Conservation (phyloP, 2,797 vertebrate species). For the Sebastes steindachneri region DNA sequence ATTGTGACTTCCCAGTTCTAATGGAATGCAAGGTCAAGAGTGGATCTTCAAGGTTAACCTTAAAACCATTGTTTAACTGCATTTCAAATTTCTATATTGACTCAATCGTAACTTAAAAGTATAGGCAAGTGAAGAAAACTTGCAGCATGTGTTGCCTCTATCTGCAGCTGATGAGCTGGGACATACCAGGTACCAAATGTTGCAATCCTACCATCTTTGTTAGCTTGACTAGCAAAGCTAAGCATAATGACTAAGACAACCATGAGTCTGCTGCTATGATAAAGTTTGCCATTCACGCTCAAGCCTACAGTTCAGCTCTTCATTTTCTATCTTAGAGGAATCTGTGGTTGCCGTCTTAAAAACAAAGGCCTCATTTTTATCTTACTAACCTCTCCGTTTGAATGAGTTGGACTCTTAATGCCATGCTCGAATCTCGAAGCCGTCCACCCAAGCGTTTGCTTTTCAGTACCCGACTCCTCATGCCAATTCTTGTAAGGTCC, state of each 20-base stretch:
- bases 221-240: conserved; percentile 53
- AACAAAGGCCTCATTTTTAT: conserved; percentile 48
- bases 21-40: not conserved
- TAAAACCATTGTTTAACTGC: not conserved
- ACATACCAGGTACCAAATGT: conserved; percentile 6
- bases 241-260: conserved; percentile 37
- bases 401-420: conserved; percentile 18
- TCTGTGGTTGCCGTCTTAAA: conserved; percentile 32
- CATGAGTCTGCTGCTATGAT: conserved; percentile 41
- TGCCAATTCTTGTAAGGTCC: not conserved
- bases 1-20: too few relatives aligned
- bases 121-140: conserved; percentile 7
- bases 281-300: conserved; percentile 41
- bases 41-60: not conserved
- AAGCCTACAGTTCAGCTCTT: conserved; percentile 41
- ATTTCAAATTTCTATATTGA: not conserved
- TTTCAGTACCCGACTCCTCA: not conserved
- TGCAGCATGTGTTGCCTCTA: not conserved
- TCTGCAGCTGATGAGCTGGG: conserved; percentile 27
- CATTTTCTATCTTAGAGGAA: conserved; percentile 25
- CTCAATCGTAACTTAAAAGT: conserved; percentile 12
- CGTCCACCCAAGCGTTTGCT: not conserved
- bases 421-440: conserved; percentile 13
- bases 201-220: conserved; percentile 22
- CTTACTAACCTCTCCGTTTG: conserved; percentile 1